Evolutionary conservation across 1,140 invertebrate genomes (phyloP).

Genomic region (Tyrophagus putrescentiae): DNA sequence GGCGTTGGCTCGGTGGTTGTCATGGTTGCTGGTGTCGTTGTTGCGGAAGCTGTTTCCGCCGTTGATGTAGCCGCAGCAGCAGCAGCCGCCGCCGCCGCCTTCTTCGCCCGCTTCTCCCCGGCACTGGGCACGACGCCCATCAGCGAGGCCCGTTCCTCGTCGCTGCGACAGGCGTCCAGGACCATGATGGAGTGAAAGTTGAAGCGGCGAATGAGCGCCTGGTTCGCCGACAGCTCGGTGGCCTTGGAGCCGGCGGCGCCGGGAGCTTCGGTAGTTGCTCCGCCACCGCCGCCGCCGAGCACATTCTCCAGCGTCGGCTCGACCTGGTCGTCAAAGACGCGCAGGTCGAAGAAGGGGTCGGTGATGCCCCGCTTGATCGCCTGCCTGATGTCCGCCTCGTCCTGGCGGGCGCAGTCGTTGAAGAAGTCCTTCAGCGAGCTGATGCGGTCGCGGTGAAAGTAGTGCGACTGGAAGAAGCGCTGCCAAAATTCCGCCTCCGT

Average conservation of each 20-base stretch:
- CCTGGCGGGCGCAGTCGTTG: conserved; percentile 86
- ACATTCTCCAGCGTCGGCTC: neutral
- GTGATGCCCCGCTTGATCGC: conserved; percentile 59
- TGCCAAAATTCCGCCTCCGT: conserved; percentile 96
- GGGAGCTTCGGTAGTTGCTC: too few species aligned
- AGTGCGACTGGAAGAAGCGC: conserved; percentile 98
- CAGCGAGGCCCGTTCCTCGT: conserved; percentile 7
- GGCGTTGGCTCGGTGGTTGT: neutral
- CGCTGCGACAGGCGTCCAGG: conserved; percentile 52
- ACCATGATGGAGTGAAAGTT: conserved; percentile 97
- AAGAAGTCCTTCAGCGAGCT: conserved; percentile 56
- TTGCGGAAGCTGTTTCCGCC: too few species aligned
- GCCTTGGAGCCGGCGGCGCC: neutral
- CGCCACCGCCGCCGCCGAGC: neutral
- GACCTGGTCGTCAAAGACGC: conserved; percentile 51
- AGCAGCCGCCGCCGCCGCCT: neutral
- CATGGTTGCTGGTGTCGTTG: too few species aligned
- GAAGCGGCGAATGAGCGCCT: conserved; percentile 82
- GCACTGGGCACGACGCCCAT: neutral
- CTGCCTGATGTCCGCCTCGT: conserved; percentile 68
- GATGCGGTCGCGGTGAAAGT: conserved; percentile 93
- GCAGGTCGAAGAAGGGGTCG: conserved; percentile 63
- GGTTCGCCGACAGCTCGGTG: conserved; percentile 45
- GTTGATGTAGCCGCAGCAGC: too few species aligned
- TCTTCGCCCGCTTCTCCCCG: conserved; percentile 12